Conservation (phyloP, 2,888 invertebrate species). For the Cephonodes hylas region DNA sequence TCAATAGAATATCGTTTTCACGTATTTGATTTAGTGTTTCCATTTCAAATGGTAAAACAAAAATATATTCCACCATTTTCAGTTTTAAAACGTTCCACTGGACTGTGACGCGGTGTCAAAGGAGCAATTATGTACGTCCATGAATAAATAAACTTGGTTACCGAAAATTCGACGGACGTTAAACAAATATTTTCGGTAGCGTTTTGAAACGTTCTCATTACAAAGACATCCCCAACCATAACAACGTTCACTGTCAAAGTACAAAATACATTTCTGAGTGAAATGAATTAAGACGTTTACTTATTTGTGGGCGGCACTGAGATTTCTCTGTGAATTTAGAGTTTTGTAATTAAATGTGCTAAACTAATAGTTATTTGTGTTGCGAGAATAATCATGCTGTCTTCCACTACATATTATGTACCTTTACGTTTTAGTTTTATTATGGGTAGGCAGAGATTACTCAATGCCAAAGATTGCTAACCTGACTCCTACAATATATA, state of each 20-base stretch:
- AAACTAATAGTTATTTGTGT: too few relatives aligned
- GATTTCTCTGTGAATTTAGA: not conserved
- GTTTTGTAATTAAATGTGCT: too few relatives aligned
- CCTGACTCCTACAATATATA: too few relatives aligned
- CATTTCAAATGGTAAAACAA: conserved; percentile 20
- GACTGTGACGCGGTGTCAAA: conserved; percentile 25
- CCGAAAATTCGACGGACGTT: conserved; percentile 7
- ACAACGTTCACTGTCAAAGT: not conserved
- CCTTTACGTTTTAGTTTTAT: too few relatives aligned
- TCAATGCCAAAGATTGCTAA: too few relatives aligned
- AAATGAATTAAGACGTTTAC: not conserved
- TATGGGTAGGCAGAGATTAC: too few relatives aligned
- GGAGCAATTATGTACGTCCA: conserved; percentile 27
- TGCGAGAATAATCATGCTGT: too few relatives aligned
- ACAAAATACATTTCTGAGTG: not conserved
- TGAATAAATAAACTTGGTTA: conserved; percentile 14
- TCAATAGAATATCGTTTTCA: conserved; percentile 22
- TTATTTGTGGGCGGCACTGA: not conserved
- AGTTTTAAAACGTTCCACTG: conserved; percentile 11
- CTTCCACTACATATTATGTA: too few relatives aligned
- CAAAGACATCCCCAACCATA: not conserved
- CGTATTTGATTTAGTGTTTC: conserved; percentile 32
- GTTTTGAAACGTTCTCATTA: conserved; percentile 6
- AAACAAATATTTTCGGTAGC: conserved; percentile 10
- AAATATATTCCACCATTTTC: conserved; percentile 16